phyloP scores from a whole-genome alignment of 2,888 invertebrate species.

The Phorcus lineatus region DNA sequence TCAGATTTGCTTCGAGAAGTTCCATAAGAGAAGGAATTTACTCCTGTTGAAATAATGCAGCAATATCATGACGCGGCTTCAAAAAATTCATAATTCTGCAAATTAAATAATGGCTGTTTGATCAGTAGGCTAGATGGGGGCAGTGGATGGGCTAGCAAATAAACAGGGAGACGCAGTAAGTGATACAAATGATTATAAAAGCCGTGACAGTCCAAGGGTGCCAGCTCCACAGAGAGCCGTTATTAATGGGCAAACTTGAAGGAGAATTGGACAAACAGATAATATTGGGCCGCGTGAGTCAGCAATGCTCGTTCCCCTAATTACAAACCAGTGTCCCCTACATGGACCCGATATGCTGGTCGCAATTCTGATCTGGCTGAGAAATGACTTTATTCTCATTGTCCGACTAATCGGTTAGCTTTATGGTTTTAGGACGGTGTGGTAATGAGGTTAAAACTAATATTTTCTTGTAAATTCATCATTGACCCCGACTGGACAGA shows the following conservation, averaged over 20 bases:
- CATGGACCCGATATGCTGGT: not conserved
- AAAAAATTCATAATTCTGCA: constrained; percentile 5
- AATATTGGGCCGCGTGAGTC: constrained; percentile 1
- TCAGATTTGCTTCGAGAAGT: no score
- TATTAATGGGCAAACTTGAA: constrained; percentile 16
- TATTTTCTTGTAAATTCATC: constrained; percentile 25
- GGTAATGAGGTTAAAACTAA: constrained; percentile 25
- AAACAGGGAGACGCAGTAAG: constrained; percentile 3
- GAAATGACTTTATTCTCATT: not conserved
- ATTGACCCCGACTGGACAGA: constrained; percentile 2
- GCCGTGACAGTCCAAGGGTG: not conserved
- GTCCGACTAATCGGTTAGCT: not conserved
- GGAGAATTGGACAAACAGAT: constrained; percentile 4
- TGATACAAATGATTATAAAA: constrained; percentile 4
- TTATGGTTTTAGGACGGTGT: not conserved
- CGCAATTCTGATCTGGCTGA: no score
- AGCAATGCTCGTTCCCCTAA: not conserved
- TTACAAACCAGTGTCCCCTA: not conserved
- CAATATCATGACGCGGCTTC: not conserved
- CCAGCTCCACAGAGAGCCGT: not conserved
- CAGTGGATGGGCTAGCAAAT: constrained; percentile 2
- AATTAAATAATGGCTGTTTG: constrained; percentile 20
- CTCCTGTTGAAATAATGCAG: no score
- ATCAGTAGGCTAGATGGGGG: not conserved
- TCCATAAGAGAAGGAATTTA: no score